Percentiles rank a stretch among this genome's conserved stretches.
phyloP scores from a whole-genome alignment of 1,140 invertebrate genomes.

The Lucilia cuprina region DNA sequence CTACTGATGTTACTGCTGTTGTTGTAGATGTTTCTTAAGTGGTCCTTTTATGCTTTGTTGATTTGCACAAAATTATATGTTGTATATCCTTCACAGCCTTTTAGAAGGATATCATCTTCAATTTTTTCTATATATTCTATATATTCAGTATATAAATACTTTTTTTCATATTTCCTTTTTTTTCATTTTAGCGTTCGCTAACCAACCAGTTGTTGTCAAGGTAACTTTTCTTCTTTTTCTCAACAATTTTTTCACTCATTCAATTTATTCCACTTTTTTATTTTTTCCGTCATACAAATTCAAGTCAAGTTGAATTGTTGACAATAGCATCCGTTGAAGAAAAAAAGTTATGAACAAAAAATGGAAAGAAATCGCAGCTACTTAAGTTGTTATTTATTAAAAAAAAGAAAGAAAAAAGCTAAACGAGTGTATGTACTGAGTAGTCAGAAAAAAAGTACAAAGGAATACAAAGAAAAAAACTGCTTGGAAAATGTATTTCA shows the following conservation, averaged over 20 bases:
- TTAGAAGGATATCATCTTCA: conserved; percentile 25
- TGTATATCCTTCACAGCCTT: neutral
- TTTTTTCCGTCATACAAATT: conserved; percentile 10
- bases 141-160: neutral
- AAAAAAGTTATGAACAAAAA: conserved; percentile 4
- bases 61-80: conserved; percentile 19
- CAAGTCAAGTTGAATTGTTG: conserved; percentile 27
- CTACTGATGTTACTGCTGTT: neutral
- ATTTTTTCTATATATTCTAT: neutral
- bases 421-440: no score
- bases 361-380: conserved; percentile 25
- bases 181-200: conserved; percentile 11
- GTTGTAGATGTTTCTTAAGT: conserved; percentile 18
- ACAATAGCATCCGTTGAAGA: neutral
- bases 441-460: conserved; percentile 10
- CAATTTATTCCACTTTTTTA: neutral
- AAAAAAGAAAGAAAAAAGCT: neutral
- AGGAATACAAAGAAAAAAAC: neutral
- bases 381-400: conserved; percentile 35
- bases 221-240: conserved; percentile 16
- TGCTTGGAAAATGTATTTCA: no score
- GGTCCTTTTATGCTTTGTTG: conserved; percentile 28
- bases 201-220: conserved; percentile 20
- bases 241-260: neutral
- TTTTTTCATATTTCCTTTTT: neutral